Evolutionary conservation across 2,797 vertebrate genomes (phyloP).

Genomic region (Falco berigora): DNA sequence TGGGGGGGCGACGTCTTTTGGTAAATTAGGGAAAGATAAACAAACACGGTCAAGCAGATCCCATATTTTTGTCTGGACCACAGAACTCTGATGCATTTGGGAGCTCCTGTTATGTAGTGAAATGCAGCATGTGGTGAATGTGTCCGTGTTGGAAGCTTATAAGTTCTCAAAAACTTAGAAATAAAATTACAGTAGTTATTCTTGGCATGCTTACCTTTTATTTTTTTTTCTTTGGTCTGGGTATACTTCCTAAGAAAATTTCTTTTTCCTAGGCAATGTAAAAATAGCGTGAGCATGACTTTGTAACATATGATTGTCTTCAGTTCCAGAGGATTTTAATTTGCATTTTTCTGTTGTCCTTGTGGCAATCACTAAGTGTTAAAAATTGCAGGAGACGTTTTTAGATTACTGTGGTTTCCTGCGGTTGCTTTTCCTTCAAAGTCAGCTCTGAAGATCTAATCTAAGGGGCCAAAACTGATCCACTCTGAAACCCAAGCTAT

Average conservation of each 20-base stretch:
- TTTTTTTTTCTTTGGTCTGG: background rate
- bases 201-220: background rate
- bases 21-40: background rate
- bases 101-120: background rate
- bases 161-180: background rate
- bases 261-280: background rate
- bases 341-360: slow-evolving; percentile 30
- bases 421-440: slow-evolving; percentile 16
- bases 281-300: slow-evolving; percentile 30
- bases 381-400: background rate
- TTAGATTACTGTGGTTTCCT: slow-evolving; percentile 41
- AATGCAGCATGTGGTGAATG: background rate
- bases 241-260: background rate
- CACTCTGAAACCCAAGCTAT: background rate
- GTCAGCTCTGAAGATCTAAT: background rate
- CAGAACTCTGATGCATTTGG: background rate
- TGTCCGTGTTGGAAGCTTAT: background rate
- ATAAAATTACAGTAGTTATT: background rate
- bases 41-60: background rate
- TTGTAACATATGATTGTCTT: slow-evolving; percentile 39
- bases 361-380: slow-evolving; percentile 29
- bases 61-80: background rate
- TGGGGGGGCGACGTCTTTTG: background rate
- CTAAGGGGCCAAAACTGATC: background rate
- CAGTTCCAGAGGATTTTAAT: background rate